Percentiles rank a stretch among this genome's conserved stretches.
Evolutionary conservation across 2,113 vertebrate genomes (phyloP).

Genomic region (Eudorcas thomsonii): DNA sequence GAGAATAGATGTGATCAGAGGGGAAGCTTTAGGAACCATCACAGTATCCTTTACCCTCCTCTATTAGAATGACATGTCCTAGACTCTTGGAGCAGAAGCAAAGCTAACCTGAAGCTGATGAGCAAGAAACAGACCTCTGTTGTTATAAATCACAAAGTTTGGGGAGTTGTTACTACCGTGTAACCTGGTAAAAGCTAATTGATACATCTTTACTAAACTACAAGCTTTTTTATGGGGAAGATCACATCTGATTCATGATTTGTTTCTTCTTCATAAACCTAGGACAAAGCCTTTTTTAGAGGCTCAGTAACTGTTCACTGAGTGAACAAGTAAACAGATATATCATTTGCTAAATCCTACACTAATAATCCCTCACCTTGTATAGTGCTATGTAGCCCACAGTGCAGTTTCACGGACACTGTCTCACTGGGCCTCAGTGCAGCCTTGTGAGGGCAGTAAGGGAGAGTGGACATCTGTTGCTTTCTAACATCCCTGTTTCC

Average conservation of each 20-base stretch:
- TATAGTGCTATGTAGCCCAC: not conserved
- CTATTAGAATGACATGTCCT: not conserved
- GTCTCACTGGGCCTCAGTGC: not conserved
- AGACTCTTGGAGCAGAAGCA: not conserved
- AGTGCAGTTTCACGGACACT: not conserved
- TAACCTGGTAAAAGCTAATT: slow-evolving; percentile 6
- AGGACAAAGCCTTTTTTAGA: not conserved
- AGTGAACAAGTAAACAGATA: not conserved
- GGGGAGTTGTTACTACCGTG: not conserved
- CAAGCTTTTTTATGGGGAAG: not conserved
- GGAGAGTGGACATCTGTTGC: not conserved
- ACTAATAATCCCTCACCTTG: not conserved
- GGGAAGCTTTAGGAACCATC: not conserved
- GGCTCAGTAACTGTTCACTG: not conserved
- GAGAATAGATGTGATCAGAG: not conserved
- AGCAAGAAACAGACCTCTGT: not conserved
- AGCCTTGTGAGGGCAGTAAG: not conserved
- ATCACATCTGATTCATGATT: not conserved
- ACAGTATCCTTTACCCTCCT: not conserved
- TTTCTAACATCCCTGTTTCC: not conserved
- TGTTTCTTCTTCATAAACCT: not conserved
- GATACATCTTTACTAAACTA: not conserved
- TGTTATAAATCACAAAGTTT: not conserved
- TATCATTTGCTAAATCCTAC: not conserved
- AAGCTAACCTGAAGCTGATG: not conserved